Evolutionary conservation across 2,113 vertebrate genomes (phyloP), one percentile per base, ranked within the genome.

Genomic region (Glaucomys volans): DNA sequence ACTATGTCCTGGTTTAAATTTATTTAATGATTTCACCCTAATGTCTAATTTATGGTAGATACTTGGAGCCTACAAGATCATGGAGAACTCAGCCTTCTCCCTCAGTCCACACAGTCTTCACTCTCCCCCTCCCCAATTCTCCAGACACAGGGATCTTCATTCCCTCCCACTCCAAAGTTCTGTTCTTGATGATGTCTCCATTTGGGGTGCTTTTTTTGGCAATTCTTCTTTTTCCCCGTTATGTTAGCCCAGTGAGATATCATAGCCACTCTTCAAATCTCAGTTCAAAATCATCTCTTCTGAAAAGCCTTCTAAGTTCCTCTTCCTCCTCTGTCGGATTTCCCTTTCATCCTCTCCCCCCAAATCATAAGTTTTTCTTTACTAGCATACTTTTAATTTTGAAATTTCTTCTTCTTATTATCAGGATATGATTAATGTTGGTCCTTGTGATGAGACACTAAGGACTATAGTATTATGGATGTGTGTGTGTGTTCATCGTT

Each of bases 371-470:
- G 10, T 24, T 64, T 94, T 88, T 59, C 20, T 90, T 83, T 28
- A 88, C 22, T 75, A 50, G 4, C 59, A 66, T 12, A 64, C 37
- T 66, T 91, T 59, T 74, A 20, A 54, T 77, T 87, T 71, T 64
- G 11, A 40, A 76, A 62, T 75, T 66, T n/a, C 11, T 62, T 7
- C n/a, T n/a, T 62, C n/a, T 59, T 30, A 72, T 64, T 75, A 69
- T 54, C 80, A 47, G 32, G 13, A 72, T 40, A 81, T 96, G n/a
- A 85, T 92, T 96, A 96, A 95, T 52, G 37, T 32, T 40, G n/a
- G 4, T 71, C 14, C 72, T 26, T 32, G 35, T 91, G n/a, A 75
- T 74, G 40, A 72, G 94, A 66, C 35, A 75, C 5, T 66, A 80
- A 80, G 24, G 12, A 42, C 2, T 5, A 3, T 54, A 54, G 76